Conservation (phyloP, 2,888 invertebrate genomes). For the Drosophila meridiana region DNA sequence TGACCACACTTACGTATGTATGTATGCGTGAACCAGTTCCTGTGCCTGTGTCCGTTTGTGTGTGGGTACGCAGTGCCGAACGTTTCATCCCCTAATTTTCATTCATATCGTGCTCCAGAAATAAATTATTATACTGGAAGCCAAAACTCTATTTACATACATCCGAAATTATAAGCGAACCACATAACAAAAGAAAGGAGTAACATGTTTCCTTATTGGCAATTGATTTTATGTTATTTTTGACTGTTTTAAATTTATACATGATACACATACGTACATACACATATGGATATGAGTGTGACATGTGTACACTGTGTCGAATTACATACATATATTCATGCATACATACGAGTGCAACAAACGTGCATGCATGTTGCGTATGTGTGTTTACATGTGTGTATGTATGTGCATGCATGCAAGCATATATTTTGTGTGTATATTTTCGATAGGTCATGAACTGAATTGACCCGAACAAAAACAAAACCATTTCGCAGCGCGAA, state of each 20-base stretch:
- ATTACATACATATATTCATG: conserved; percentile 3
- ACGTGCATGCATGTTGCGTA: conserved; percentile 4
- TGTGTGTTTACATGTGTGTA: background rate
- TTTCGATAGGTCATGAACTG: conserved; percentile 76
- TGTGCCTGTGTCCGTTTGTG: background rate
- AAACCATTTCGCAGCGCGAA: conserved; percentile 9
- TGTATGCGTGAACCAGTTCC: background rate
- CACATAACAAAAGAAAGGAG: background rate
- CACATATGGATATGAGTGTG: background rate
- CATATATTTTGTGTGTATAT: conserved; percentile 21
- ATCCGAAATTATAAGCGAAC: background rate
- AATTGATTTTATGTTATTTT: background rate
- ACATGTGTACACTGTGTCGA: too few species aligned
- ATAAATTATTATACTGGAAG: conserved; percentile 68
- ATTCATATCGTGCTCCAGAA: conserved; percentile 73
- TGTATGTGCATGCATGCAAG: background rate
- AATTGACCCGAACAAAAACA: conserved; percentile 67
- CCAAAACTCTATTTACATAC: conserved; percentile 30
- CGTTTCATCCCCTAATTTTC: conserved; percentile 73
- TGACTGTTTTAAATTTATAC: conserved; percentile 4
- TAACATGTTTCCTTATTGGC: conserved; percentile 22
- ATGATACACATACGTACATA: background rate
- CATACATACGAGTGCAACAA: background rate
- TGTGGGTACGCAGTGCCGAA: conserved; percentile 14
- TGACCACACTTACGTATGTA: conserved; percentile 33